A percentile compares a stretch with the other conserved stretches of the same genome.
These are phyloP conservation scores for Cochlearius cochlearius DNA, from an alignment of 2,113 vertebrate species.

Conservation along the genomic window DNA sequence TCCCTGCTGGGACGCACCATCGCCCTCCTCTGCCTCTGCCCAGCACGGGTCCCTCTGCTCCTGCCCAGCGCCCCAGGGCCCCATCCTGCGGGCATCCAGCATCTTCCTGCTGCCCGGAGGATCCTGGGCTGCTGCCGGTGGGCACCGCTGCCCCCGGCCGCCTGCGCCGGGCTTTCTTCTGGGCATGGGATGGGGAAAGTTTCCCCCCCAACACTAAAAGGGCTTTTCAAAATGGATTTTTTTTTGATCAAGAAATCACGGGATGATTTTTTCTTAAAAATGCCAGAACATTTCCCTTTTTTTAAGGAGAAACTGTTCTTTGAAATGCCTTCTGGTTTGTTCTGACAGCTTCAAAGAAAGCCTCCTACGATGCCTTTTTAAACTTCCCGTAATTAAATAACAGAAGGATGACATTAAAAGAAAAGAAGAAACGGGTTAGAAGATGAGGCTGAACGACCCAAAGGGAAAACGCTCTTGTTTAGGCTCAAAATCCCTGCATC, in stretches of 20 bases:
- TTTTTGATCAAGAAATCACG: background rate
- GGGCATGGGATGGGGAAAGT: background rate
- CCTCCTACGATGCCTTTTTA: background rate
- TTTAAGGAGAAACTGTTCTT: background rate
- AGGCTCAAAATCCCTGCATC: background rate
- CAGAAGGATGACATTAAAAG: background rate
- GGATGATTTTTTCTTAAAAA: background rate
- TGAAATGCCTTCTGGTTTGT: background rate
- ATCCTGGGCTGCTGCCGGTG: background rate
- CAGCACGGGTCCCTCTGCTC: accelerated
- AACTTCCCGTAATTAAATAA: background rate
- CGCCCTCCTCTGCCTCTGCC: background rate
- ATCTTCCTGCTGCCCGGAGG: background rate
- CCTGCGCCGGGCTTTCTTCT: background rate
- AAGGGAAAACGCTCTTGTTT: background rate
- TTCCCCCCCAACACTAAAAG: background rate
- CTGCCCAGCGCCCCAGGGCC: background rate
- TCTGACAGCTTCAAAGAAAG: background rate
- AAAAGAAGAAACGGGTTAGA: background rate
- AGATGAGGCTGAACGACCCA: background rate
- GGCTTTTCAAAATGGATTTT: background rate
- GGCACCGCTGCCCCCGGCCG: background rate
- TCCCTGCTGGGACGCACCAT: background rate
- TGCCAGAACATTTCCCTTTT: background rate
- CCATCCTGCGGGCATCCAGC: no score